phyloP scores from a whole-genome alignment of 35 echinoderm and acorn worm species.

The Diadema setosum region DNA sequence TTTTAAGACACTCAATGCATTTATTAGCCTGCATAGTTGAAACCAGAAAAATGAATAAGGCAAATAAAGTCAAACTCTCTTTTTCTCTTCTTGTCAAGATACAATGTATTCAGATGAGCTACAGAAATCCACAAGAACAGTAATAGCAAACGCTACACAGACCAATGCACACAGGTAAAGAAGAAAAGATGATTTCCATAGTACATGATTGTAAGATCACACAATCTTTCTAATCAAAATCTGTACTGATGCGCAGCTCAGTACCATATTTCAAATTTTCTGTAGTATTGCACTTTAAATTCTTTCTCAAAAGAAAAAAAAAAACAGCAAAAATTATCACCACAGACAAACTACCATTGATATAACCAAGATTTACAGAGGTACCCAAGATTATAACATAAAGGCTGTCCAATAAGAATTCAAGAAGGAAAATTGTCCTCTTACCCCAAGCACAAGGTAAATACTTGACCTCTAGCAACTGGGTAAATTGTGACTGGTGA shows the following conservation, averaged over 20 bases:
- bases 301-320: no score
- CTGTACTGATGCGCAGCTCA: background rate
- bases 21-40: slow-evolving; percentile 7
- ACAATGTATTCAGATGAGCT: background rate
- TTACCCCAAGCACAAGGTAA: no score
- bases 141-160: background rate
- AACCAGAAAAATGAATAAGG: slow-evolving; percentile 5
- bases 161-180: background rate
- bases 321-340: no score
- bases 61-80: background rate
- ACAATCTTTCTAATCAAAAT: background rate
- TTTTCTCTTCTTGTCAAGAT: no score
- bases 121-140: background rate
- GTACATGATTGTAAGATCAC: background rate
- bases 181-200: background rate
- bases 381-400: no score
- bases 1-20: background rate
- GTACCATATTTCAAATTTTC: background rate
- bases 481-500: no score
- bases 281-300: background rate
- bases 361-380: no score
- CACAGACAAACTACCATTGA: no score
- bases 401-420: no score
- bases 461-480: no score
- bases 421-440: no score